Evolutionary conservation across 2,888 invertebrate species (phyloP).

Genomic region (Torymus auratus): DNA sequence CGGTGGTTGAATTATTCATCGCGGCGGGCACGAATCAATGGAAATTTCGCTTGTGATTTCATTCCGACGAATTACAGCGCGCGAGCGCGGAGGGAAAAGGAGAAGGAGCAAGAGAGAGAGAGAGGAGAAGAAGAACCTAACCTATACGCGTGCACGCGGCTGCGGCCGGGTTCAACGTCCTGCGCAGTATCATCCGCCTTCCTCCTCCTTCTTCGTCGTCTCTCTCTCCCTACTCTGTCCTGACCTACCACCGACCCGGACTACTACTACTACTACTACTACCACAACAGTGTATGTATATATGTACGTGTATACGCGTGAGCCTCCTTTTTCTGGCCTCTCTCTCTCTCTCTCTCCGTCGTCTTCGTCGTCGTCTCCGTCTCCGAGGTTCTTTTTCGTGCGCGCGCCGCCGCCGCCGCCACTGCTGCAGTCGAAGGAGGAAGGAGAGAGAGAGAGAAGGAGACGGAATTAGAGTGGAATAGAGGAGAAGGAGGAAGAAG

Average conservation of each 20-base stretch:
- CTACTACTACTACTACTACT: slow-evolving; percentile 15
- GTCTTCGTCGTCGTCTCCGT: neutral
- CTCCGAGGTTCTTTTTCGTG: neutral
- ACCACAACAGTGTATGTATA: slow-evolving; percentile 1
- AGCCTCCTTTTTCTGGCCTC: neutral
- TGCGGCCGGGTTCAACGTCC: slow-evolving; percentile 28
- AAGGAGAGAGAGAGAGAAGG: slow-evolving; percentile 11
- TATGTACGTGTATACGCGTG: neutral
- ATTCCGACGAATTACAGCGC: slow-evolving; percentile 45
- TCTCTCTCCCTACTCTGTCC: neutral
- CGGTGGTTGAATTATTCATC: slow-evolving; percentile 41
- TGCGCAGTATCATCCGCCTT: slow-evolving; percentile 43
- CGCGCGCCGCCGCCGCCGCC: neutral
- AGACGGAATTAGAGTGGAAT: slow-evolving; percentile 49
- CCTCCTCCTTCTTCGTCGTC: slow-evolving; percentile 13
- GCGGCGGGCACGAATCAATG: slow-evolving; percentile 29
- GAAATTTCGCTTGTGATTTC: slow-evolving; percentile 47
- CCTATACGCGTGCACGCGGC: neutral
- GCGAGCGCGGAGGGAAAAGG: neutral
- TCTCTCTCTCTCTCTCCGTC: neutral
- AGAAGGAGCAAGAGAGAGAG: neutral
- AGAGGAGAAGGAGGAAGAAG: neutral
- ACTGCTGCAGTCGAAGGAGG: slow-evolving; percentile 1
- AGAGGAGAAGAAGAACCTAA: no score
- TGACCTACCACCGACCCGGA: slow-evolving; percentile 17